Evolutionary conservation across 1,140 invertebrate species (phyloP), one percentile per base, ranked within the genome.

Genomic region (Drosophila navojoa): DNA sequence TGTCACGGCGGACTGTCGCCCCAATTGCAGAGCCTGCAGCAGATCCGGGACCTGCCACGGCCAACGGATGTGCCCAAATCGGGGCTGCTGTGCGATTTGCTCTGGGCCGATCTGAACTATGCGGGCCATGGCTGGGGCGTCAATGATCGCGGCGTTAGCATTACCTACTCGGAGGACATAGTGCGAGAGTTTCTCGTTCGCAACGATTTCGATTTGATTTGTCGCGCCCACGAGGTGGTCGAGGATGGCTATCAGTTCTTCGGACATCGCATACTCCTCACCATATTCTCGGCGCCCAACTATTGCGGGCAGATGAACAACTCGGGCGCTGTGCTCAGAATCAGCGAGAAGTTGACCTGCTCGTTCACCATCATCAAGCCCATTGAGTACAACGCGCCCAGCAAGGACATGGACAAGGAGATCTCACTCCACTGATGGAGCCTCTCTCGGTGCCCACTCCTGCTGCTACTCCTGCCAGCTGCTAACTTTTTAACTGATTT

Each of bases 301-400:
- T 97, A 97, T 92, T 97, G 96, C 90, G 96, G 96, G 5, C 95
- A 97, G 86, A 97, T 97, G 92, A 96, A 97, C 85, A 97, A 98
- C 93, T 95, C 97, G 76, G 96, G 97, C 72, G 98, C 97, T 52
- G 99, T 99, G 97, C 99, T 99, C 98, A 97, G 96, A 78, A 98
- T 81, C 2, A 44, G 5, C 42, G 4, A 22, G 5, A 27, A 66
- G 2, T 16, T 79, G 11, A 2, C 6, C 0, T 75, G 71, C 50
- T 75, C 76, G 16, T 75, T 79, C 29, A 38, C 49, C 11, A 75
- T 79, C 1, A 16, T 79, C 1, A 16, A 75, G 29, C 77, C 77
- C 2, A 7, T 6, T 0, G 25, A 42, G 11, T 6, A 7, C 11
- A 19, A 19, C 6, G n/a, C 40, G 7, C 0, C 27, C 4, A 4